These are phyloP conservation scores for Notodonta ziczac DNA, from an alignment of 2,888 invertebrate genomes.

Conservation along the genomic window DNA sequence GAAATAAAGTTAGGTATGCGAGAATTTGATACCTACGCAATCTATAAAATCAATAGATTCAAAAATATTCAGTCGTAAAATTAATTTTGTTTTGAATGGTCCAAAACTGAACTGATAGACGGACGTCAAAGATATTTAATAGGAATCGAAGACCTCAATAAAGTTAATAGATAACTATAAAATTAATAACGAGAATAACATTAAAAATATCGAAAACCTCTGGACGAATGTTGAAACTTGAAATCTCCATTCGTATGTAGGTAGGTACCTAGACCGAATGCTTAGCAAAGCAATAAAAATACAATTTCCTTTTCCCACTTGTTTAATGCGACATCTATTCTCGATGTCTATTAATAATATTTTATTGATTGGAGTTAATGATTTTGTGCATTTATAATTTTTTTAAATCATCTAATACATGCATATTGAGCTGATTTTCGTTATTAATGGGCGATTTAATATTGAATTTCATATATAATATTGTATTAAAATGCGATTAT, in stretches of 20 bases:
- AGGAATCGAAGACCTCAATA: conserved; percentile 33
- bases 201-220: conserved; percentile 22
- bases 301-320: conserved; percentile 57
- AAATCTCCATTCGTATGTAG: conserved; percentile 44
- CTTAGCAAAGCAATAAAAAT: conserved; percentile 50
- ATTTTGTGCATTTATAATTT: conserved; percentile 65
- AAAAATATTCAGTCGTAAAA: conserved; percentile 20
- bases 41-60: conserved; percentile 2
- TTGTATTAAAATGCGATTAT: conserved; percentile 77
- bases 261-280: conserved; percentile 14
- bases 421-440: conserved; percentile 73
- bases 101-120: conserved; percentile 14
- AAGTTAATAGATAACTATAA: conserved; percentile 33
- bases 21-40: conserved; percentile 2
- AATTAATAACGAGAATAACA: conserved; percentile 35
- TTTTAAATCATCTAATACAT: conserved; percentile 55
- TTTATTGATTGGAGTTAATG: conserved; percentile 69
- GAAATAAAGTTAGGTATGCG: too few relatives aligned
- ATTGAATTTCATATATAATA: conserved; percentile 76
- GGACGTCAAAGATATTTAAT: conserved; percentile 30
- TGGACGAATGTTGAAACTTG: conserved; percentile 35
- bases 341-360: conserved; percentile 54
- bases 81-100: conserved; percentile 16
- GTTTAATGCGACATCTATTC: conserved; percentile 55
- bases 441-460: conserved; percentile 75